Base-by-base conservation (phyloP, 2,113 vertebrate genomes). In the Artemisiospiza belli region DNA sequence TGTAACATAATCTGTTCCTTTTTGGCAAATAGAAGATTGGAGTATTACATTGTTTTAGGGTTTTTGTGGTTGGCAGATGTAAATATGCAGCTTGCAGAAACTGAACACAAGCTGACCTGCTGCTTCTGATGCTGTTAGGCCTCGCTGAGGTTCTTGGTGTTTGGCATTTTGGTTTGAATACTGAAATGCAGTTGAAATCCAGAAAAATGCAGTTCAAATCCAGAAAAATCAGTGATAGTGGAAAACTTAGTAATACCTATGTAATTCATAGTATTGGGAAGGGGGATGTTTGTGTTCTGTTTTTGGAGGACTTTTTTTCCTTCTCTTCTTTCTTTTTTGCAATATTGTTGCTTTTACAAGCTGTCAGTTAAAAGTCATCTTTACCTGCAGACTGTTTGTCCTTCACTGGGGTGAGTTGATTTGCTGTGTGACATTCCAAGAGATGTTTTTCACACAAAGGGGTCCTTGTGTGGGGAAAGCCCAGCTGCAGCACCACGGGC, bases 231-330 rank as follows among this genome's bases (percentile, higher is more conserved):
- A 51, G 10, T 12, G n/a, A 9, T 78, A 39, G 23, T 10, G 39
- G 19, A 80, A 78, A 74, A 27, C 16, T 43, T 30, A 37, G 8
- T 44, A 59, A 46, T 39, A 51, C 11, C 16, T n/a, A 5, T 31
- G 20, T 49, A 22, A 18, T 81, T 27, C 39, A 25, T 21, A n/a
- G 12, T 47, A 22, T 7, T 44, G 20, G 5, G 27, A 24, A 31
- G 4, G 33, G 15, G 2, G 2, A 35, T 46, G 9, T 55, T 3
- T 79, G 2, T 24, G 3, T 41, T 31, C 30, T 70, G 10, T 0
- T 19, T 72, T 22, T 3, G 6, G 11, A 12, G 23, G 6, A 5
- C 24, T 14, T 44, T 6, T 22, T 15, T 1, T 0, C 3, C 4
- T 8, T 6, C 4, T 2, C 5, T 12, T 21, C 16, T 4, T 52